These are phyloP conservation scores for Oscarella lobularis DNA, from an alignment of 37 sponge, comb jelly and placozoan species.

Conservation along the genomic window DNA sequence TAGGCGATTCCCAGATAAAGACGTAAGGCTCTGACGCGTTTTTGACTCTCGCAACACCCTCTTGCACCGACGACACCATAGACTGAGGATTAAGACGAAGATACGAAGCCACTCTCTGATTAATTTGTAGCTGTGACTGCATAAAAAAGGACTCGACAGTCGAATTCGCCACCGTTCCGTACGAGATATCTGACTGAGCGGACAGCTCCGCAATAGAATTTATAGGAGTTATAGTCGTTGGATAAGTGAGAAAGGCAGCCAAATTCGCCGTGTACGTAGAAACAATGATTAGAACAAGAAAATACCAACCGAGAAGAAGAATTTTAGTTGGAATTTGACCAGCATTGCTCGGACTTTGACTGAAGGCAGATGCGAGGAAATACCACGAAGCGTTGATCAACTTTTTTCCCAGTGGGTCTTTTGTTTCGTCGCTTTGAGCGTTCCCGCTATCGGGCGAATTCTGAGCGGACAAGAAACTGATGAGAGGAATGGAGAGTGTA, in stretches of 20 bases:
- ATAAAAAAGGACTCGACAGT: background rate
- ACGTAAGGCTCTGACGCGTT: background rate
- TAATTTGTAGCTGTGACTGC: background rate
- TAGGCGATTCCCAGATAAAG: background rate
- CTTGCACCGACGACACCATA: background rate
- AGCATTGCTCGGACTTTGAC: background rate
- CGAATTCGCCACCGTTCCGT: background rate
- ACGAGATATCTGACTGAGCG: background rate
- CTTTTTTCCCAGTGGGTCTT: too few species aligned
- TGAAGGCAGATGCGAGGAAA: background rate
- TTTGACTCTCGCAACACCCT: background rate
- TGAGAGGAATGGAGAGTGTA: constrained; percentile 54
- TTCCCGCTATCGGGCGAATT: constrained; percentile 56
- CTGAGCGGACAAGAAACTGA: constrained; percentile 66
- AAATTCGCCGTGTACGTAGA: background rate
- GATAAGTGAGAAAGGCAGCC: background rate
- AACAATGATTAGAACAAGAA: background rate
- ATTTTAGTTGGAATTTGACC: background rate
- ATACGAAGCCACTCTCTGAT: background rate
- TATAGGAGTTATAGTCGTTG: background rate
- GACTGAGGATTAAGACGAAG: background rate
- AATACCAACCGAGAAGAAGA: background rate
- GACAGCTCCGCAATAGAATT: background rate
- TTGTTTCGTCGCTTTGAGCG: too few species aligned
- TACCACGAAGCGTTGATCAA: background rate